These are phyloP conservation scores for Drosophila lini DNA, from an alignment of 1,140 invertebrate species.

Conservation along the genomic window DNA sequence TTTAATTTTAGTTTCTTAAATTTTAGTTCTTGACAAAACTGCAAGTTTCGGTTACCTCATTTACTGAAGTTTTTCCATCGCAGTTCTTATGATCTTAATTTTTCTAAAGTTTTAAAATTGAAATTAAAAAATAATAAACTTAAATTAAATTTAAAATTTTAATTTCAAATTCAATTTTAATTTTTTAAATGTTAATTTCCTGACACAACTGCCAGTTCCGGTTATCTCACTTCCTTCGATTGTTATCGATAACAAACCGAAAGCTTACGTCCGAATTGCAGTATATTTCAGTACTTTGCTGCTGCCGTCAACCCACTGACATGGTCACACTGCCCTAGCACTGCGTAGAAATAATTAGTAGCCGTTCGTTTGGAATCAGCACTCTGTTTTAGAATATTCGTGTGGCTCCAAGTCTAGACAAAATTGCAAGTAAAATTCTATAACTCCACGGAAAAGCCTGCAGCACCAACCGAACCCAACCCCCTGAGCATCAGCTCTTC, in stretches of 20 bases:
- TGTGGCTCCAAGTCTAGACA: conserved; percentile 3
- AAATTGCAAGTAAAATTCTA: conserved; percentile 24
- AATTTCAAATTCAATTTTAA: too few relatives aligned
- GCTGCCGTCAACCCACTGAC: not conserved
- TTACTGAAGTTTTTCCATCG: too few relatives aligned
- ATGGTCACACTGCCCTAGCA: conserved; percentile 4
- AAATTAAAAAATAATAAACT: too few relatives aligned
- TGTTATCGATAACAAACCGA: not conserved
- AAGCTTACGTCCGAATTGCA: not conserved
- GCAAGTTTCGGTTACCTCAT: too few relatives aligned
- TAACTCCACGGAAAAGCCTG: not conserved
- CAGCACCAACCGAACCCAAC: not conserved
- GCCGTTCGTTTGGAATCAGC: conserved; percentile 2
- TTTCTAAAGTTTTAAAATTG: too few relatives aligned
- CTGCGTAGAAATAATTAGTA: conserved; percentile 5
- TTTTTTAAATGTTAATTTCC: not conserved
- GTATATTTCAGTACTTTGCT: not conserved
- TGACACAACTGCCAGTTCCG: not conserved
- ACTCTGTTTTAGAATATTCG: not conserved
- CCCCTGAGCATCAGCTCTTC: not conserved
- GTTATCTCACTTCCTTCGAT: not conserved
- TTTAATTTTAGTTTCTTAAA: too few relatives aligned
- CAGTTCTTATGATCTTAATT: too few relatives aligned
- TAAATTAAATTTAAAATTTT: too few relatives aligned
- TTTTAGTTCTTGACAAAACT: too few relatives aligned